Conservation (phyloP, 2,888 invertebrate genomes). For the Apamea epomidion region DNA sequence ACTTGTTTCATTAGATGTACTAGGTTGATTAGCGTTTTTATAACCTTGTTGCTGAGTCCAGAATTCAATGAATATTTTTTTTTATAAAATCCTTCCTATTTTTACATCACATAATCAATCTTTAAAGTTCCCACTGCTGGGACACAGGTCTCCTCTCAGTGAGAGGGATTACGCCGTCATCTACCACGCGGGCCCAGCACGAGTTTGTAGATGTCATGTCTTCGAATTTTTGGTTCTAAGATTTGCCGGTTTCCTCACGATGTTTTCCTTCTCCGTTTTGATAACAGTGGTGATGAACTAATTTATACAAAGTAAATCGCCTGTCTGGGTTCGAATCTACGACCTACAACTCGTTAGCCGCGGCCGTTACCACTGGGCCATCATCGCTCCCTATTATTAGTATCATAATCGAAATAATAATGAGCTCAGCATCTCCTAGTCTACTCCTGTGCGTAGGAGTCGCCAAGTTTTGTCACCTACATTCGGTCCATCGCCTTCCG, state of each 20-base stretch:
- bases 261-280: neutral
- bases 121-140: too few species aligned
- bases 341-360: too few species aligned
- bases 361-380: too few species aligned
- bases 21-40: slow-evolving; percentile 46
- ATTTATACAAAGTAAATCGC: neutral
- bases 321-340: too few species aligned
- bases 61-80: neutral
- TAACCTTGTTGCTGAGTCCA: slow-evolving; percentile 22
- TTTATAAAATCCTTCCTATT: neutral
- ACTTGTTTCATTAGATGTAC: slow-evolving; percentile 62
- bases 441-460: too few species aligned
- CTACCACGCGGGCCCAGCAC: neutral
- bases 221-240: neutral
- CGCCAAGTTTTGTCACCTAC: too few species aligned
- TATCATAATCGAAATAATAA: too few species aligned
- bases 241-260: too few species aligned
- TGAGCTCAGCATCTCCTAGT: too few species aligned
- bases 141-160: neutral
- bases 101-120: neutral
- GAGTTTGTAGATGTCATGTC: neutral
- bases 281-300: neutral
- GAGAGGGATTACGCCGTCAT: neutral
- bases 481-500: too few species aligned
- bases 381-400: too few species aligned